These are phyloP conservation scores for Eutolmus rufibarbis DNA, from an alignment of 2,888 invertebrate species.

Conservation along the genomic window DNA sequence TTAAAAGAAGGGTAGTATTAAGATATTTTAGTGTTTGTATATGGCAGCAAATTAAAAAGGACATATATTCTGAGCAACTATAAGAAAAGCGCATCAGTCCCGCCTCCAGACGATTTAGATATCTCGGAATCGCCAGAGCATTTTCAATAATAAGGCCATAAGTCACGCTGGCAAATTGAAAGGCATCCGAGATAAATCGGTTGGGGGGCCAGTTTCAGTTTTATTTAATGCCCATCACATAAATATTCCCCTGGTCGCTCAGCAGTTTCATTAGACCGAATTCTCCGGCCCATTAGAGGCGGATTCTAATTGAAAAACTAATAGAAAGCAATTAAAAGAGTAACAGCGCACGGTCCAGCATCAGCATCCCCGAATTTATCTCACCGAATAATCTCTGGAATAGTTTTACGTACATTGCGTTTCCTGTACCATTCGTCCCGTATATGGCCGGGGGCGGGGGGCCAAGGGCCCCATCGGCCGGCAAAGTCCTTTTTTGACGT, in stretches of 20 bases:
- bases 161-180: background rate
- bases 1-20: no score
- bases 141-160: background rate
- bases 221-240: background rate
- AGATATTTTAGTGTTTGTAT: no score
- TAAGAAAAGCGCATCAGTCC: background rate
- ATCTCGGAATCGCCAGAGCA: background rate
- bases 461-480: background rate
- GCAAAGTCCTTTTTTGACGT: slow-evolving; percentile 27
- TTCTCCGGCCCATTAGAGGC: slow-evolving; percentile 25
- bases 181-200: background rate
- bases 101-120: background rate
- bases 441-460: background rate
- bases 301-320: slow-evolving; percentile 48
- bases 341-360: slow-evolving; percentile 26
- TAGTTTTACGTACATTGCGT: slow-evolving; percentile 49
- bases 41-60: no score
- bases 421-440: slow-evolving; percentile 20
- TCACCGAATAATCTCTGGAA: slow-evolving; percentile 49
- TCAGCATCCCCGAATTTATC: slow-evolving; percentile 44
- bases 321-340: slow-evolving; percentile 48
- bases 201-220: background rate
- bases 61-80: background rate
- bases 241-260: background rate
- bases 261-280: slow-evolving; percentile 2